These are phyloP conservation scores for Archivesica marissinica DNA, from an alignment of 1,140 invertebrate species.

Conservation along the genomic window DNA sequence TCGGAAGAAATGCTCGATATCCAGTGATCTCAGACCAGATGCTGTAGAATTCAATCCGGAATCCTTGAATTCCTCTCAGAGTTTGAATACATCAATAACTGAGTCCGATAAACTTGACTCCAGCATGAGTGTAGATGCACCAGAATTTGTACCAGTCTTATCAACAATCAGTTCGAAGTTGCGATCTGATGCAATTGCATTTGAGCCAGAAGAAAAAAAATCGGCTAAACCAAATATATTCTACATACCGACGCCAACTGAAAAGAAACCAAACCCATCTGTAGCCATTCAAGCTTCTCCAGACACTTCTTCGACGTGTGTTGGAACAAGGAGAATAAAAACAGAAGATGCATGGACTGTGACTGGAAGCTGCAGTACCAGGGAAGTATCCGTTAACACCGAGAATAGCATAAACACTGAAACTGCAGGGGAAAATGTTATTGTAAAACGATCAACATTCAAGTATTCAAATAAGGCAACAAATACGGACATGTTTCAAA, in stretches of 20 bases:
- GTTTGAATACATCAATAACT: conserved; percentile 4
- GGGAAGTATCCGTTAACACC: conserved; percentile 46
- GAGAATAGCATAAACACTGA: neutral
- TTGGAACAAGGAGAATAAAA: conserved; percentile 10
- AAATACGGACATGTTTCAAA: neutral
- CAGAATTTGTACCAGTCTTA: conserved; percentile 24
- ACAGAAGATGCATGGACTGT: conserved; percentile 8
- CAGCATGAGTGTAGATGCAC: conserved; percentile 26
- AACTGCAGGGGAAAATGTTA: neutral
- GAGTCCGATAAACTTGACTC: neutral
- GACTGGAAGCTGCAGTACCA: conserved; percentile 17
- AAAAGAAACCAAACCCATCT: neutral
- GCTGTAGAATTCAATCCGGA: conserved; percentile 32
- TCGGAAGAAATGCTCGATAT: neutral
- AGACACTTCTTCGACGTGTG: neutral
- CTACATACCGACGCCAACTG: neutral
- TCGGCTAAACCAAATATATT: neutral
- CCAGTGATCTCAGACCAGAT: neutral
- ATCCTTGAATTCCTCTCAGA: conserved; percentile 25
- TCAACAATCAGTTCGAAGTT: neutral
- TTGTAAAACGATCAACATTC: neutral
- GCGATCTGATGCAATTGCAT: neutral
- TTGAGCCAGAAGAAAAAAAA: conserved; percentile 4
- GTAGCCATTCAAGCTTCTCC: conserved; percentile 21
- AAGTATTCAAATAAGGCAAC: neutral